Conservation (phyloP, 2,113 vertebrate species). For the Saimiri boliviensis region DNA sequence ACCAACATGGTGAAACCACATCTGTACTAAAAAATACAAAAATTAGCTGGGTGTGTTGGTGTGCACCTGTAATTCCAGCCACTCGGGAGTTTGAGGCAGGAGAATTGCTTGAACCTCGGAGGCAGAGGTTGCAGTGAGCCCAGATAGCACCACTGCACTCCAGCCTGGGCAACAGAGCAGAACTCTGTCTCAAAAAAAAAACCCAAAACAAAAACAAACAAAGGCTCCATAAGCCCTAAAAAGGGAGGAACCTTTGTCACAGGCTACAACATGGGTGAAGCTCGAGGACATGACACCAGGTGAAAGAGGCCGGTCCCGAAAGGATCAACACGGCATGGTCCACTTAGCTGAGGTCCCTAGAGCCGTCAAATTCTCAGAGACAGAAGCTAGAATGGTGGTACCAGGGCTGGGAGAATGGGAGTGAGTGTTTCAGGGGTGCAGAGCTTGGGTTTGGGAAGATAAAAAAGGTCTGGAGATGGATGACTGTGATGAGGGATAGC, state of each 20-base stretch:
- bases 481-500: accelerated
- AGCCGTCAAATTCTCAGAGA: not conserved
- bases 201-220: not conserved
- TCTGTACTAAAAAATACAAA: too few relatives aligned
- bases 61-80: too few relatives aligned
- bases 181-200: too few relatives aligned
- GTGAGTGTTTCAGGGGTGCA: accelerated
- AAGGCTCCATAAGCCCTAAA: not conserved
- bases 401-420: not conserved
- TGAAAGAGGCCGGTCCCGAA: not conserved
- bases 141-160: too few relatives aligned
- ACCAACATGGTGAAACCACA: too few relatives aligned
- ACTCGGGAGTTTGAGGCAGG: too few relatives aligned
- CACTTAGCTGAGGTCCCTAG: not conserved
- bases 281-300: accelerated
- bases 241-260: not conserved
- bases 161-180: too few relatives aligned
- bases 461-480: not conserved
- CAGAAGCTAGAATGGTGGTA: not conserved
- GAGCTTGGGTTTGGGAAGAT: not conserved
- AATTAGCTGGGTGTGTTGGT: too few relatives aligned
- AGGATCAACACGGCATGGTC: accelerated
- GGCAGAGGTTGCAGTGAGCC: too few relatives aligned
- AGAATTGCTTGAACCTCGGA: too few relatives aligned
- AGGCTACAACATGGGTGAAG: accelerated